These are phyloP conservation scores for Ceratina calcarata DNA, from an alignment of 1,140 invertebrate genomes.

Conservation along the genomic window DNA sequence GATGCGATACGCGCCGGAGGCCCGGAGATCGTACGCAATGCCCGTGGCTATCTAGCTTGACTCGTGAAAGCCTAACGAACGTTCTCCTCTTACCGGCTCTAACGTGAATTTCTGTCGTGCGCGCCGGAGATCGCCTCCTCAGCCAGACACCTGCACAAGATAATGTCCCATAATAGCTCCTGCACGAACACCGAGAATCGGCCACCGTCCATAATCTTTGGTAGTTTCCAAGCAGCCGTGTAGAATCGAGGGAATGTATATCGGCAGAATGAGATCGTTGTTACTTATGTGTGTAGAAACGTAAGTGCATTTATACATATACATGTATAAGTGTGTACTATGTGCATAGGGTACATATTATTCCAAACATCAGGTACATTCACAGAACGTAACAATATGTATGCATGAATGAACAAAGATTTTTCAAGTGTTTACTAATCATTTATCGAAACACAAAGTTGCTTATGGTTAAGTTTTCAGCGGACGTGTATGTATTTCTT, in stretches of 20 bases:
- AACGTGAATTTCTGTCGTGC: constrained; percentile 45
- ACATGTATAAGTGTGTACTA: too few species aligned
- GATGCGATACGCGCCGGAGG: constrained; percentile 61
- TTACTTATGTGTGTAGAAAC: background rate
- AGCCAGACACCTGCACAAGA: constrained; percentile 55
- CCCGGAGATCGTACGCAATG: constrained; percentile 64
- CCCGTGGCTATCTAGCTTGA: constrained; percentile 54
- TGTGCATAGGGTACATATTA: too few species aligned
- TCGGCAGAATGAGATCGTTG: background rate
- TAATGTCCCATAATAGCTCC: constrained; percentile 49
- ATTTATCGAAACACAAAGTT: too few species aligned
- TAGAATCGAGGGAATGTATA: background rate
- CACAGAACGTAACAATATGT: too few species aligned
- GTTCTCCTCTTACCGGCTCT: constrained; percentile 23
- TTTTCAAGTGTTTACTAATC: too few species aligned
- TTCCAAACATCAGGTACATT: too few species aligned
- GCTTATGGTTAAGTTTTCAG: too few species aligned
- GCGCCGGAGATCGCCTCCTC: background rate
- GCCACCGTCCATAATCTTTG: constrained; percentile 28
- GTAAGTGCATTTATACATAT: too few species aligned
- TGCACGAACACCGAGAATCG: constrained; percentile 2
- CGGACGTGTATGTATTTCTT: too few species aligned
- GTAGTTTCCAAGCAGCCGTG: background rate
- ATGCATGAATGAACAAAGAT: too few species aligned
- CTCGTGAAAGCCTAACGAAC: constrained; percentile 67